Evolutionary conservation across 2,888 invertebrate species (phyloP).

Genomic region (Crocallis elinguaria): DNA sequence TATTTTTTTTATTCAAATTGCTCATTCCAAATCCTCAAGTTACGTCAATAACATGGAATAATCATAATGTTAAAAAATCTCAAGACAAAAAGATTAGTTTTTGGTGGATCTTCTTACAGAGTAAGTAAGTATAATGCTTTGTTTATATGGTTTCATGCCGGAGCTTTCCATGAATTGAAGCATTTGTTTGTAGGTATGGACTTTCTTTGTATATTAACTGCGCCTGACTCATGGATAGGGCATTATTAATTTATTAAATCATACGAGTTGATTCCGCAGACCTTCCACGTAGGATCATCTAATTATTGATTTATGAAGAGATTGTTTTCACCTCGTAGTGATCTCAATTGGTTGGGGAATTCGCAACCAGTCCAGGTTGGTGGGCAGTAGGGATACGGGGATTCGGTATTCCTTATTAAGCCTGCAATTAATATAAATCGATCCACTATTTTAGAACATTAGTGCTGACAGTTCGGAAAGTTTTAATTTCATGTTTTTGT

Average conservation of each 20-base stretch:
- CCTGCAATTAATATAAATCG: conserved; percentile 71
- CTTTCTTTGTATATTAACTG: too few relatives aligned
- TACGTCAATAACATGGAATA: too few relatives aligned
- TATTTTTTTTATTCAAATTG: too few relatives aligned
- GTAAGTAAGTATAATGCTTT: too few relatives aligned
- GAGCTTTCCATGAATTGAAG: too few relatives aligned
- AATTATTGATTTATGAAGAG: conserved; percentile 15
- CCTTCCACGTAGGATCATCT: conserved; percentile 7
- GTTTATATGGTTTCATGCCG: too few relatives aligned
- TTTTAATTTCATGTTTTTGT: not conserved
- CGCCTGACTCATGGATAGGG: too few relatives aligned
- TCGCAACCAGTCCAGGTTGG: conserved; percentile 74
- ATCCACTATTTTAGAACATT: conserved; percentile 40
- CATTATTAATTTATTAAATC: not conserved
- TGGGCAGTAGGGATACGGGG: conserved; percentile 77
- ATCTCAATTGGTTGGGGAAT: conserved; percentile 53
- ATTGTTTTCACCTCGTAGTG: conserved; percentile 66
- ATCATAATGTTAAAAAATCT: too few relatives aligned
- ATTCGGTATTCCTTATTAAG: conserved; percentile 72
- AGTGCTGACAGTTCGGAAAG: not conserved
- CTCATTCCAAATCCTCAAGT: too few relatives aligned
- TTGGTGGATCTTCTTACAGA: too few relatives aligned
- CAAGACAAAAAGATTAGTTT: too few relatives aligned
- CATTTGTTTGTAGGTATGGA: too few relatives aligned
- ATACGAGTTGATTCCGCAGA: conserved; percentile 5